These are phyloP conservation scores for Dusona sp. DNA, from an alignment of 2,888 invertebrate species.

Conservation along the genomic window DNA sequence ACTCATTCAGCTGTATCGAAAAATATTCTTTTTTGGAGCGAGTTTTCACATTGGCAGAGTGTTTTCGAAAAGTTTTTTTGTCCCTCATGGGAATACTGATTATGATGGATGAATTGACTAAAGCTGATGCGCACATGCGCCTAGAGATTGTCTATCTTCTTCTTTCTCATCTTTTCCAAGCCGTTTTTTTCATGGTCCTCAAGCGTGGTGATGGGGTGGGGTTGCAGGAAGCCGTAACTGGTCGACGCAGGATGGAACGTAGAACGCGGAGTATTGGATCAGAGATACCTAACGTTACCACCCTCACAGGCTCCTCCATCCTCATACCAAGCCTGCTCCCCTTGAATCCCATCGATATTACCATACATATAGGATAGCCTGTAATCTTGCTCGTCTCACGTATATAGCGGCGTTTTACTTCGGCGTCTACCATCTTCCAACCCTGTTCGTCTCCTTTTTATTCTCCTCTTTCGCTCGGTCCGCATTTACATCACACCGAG, in stretches of 20 bases:
- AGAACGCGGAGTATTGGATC: constrained; percentile 66
- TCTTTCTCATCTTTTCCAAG: constrained; percentile 57
- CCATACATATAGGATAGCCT: constrained; percentile 79
- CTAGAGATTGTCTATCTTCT: constrained; percentile 47
- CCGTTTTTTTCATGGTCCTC: constrained; percentile 62
- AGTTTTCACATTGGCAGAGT: neutral
- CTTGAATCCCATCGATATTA: constrained; percentile 77
- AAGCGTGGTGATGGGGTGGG: constrained; percentile 68
- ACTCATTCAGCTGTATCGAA: neutral
- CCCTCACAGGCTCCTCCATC: constrained; percentile 48
- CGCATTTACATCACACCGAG: constrained; percentile 34
- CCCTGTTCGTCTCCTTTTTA: constrained; percentile 33
- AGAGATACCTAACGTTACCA: constrained; percentile 66
- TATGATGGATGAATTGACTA: constrained; percentile 26
- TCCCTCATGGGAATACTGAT: constrained; percentile 16
- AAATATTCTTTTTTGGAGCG: neutral
- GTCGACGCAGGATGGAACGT: constrained; percentile 66
- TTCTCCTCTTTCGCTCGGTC: constrained; percentile 39
- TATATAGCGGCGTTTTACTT: constrained; percentile 61
- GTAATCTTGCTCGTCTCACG: constrained; percentile 74
- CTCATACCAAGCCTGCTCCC: constrained; percentile 40
- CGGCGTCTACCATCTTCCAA: constrained; percentile 42
- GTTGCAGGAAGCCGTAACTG: constrained; percentile 72
- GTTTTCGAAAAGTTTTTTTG: constrained; percentile 14
- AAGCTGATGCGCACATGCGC: constrained; percentile 50